phyloP scores from a whole-genome alignment of 2,113 vertebrate genomes.

The Corythornis cristatus region DNA sequence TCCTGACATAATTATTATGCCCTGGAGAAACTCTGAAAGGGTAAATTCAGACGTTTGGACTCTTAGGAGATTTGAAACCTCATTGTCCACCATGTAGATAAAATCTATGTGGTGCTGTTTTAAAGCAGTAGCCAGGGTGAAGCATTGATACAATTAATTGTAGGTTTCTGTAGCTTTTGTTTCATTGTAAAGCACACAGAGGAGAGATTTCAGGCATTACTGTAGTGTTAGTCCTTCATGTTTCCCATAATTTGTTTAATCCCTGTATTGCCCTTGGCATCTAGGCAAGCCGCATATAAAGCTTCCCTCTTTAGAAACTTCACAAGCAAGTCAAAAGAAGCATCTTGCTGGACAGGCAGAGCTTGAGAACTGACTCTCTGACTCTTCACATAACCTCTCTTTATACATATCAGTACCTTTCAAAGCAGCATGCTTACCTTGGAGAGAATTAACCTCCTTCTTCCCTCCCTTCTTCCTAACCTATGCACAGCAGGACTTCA shows the following conservation, averaged over 20 bases:
- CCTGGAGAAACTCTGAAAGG: background rate
- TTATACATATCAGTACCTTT: background rate
- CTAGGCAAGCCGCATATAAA: background rate
- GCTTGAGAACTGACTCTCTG: background rate
- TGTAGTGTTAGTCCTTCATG: background rate
- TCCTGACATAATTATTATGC: background rate
- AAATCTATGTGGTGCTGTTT: background rate
- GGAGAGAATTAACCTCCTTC: background rate
- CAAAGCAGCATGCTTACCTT: background rate
- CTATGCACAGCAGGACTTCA: background rate
- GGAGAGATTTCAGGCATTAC: background rate
- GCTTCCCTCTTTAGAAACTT: background rate
- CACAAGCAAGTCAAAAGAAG: background rate
- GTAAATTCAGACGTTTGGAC: background rate
- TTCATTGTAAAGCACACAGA: background rate
- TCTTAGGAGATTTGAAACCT: background rate
- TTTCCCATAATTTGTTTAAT: slow-evolving; percentile 22
- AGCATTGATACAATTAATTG: background rate
- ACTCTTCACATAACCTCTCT: background rate
- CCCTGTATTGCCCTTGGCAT: background rate
- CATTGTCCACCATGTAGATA: background rate
- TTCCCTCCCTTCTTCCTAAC: background rate
- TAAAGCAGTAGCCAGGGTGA: background rate
- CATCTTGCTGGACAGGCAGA: background rate
- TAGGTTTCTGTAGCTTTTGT: background rate